Evolutionary conservation across 2,888 invertebrate species (phyloP).

Genomic region (Tridacna gigas): DNA sequence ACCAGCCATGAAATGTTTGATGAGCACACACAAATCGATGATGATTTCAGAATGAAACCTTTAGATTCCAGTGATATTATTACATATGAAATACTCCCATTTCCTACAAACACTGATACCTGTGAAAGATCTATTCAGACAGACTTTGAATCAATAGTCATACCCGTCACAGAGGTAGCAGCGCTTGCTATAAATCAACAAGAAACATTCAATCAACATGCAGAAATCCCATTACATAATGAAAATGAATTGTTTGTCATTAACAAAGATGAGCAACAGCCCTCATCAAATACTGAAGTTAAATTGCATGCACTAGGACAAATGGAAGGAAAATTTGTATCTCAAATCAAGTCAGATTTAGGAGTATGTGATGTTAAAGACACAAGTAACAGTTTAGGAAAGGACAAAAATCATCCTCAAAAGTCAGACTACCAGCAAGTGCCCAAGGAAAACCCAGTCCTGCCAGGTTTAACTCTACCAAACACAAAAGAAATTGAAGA

Average conservation of each 20-base stretch:
- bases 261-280: neutral
- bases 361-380: conserved; percentile 23
- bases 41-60: conserved; percentile 37
- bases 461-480: conserved; percentile 48
- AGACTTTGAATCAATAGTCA: conserved; percentile 18
- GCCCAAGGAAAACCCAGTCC: neutral
- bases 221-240: too few relatives aligned
- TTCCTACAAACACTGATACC: conserved; percentile 20
- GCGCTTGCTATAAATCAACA: neutral
- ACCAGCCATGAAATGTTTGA: neutral
- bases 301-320: neutral
- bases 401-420: neutral
- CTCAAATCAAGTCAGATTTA: conserved; percentile 50
- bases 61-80: conserved; percentile 47
- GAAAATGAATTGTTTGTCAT: neutral
- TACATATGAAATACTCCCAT: conserved; percentile 57
- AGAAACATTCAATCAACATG: neutral
- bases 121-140: conserved; percentile 61
- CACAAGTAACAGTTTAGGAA: too few relatives aligned
- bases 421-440: neutral
- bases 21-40: conserved; percentile 50
- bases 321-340: conserved; percentile 31
- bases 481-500: conserved; percentile 73
- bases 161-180: neutral
- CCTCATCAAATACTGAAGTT: neutral